Evolutionary conservation across 2,113 vertebrate species (phyloP), one percentile per base, ranked within the genome.

Genomic region (Nibea coibor): DNA sequence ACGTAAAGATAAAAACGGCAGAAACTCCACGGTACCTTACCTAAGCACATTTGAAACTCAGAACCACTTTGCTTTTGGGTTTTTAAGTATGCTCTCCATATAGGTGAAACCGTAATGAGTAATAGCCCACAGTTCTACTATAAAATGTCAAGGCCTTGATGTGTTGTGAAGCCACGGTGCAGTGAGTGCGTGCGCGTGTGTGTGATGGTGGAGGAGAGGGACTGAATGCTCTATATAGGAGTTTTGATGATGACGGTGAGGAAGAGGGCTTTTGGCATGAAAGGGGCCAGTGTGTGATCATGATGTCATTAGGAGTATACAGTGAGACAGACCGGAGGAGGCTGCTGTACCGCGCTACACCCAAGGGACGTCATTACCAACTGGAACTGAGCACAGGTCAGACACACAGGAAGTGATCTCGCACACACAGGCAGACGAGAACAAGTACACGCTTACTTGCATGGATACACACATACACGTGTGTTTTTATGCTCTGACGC

Each of bases 351-450:
- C 31, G 73, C 58, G 72, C 85, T 77, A 43, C 79, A 92, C 93
- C 93, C 92, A 62, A 19, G 93, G 93, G 93, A 94, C 69, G 82
- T 94, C 93, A 94, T 94, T 94, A 94, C 86, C 92, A 90, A 86
- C 89, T 90, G 87, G 87, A 91, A 90, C 64, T 84, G 88, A 87
- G 88, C 81, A 78, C 91, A 89, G 92, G 93, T 93, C 92, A 91
- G 83, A 87, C 88, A 72, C 88, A 85, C 85, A 90, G 88, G 85
- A 91, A 89, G 84, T 88, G 63, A 78, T 80, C 78, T 24, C 53
- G 1, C 45, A 12, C 63, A 22, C 71, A 47, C 76, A 79, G 64
- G 51, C 75, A 47, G 20, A 19, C 63, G 72, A 51, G 56, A 57
- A 73, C 53, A 84, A 56, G 56, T 62, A 7, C 8, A 14, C 53